Percentiles rank a stretch among this genome's conserved stretches.
Conservation (phyloP, 2,797 vertebrate species). For the Danio aesculapii region DNA sequence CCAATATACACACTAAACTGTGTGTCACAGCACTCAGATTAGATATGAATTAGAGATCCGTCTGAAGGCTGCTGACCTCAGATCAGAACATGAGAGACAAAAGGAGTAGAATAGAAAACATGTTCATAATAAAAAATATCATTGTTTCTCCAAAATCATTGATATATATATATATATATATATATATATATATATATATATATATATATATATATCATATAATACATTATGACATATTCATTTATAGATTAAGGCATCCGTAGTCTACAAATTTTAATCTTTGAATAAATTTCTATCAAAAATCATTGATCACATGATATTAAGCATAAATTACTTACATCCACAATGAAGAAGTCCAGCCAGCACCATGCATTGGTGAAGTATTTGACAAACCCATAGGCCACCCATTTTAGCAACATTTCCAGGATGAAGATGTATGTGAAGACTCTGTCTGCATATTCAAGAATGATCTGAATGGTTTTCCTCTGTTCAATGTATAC, state of each 20-base stretch:
- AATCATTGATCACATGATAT: too few species aligned
- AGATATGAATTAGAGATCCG: not conserved
- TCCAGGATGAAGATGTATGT: conserved; percentile 99
- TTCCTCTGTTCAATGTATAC: conserved; percentile 98
- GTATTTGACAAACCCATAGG: conserved; percentile 98
- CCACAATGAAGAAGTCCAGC: conserved; percentile 99
- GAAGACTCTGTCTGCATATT: conserved; percentile 97
- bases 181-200: too few species aligned
- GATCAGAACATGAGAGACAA: not conserved
- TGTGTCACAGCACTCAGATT: not conserved
- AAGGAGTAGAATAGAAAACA: conserved; percentile 3
- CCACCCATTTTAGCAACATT: conserved; percentile 98
- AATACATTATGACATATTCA: too few species aligned
- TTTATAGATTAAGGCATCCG: too few species aligned
- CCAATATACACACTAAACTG: not conserved
- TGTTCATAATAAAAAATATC: not conserved
- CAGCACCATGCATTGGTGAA: conserved; percentile 99
- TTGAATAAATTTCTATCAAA: too few species aligned
- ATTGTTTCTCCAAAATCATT: too few species aligned
- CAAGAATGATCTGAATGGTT: conserved; percentile 90
- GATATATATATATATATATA: too few species aligned
- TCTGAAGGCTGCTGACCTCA: conserved; percentile 4
- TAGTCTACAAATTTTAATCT: too few species aligned
- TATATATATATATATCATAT: too few species aligned
- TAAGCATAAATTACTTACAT: conserved; percentile 86